Evolutionary conservation across 2,113 vertebrate genomes (phyloP).

Genomic region (Melanocharis versteri): DNA sequence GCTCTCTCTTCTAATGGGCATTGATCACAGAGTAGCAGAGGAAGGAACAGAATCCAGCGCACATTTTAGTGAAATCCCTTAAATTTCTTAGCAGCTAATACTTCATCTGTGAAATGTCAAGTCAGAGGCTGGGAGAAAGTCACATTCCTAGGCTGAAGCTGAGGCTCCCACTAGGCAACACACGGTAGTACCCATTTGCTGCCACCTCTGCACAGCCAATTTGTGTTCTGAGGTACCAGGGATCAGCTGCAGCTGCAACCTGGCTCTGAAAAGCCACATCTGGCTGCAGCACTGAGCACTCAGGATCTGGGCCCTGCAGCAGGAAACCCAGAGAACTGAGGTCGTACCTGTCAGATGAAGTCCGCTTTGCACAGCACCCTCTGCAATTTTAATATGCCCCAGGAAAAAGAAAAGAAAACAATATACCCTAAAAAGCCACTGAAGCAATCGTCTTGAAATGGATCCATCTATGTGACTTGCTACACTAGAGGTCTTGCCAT

Average conservation of each 20-base stretch:
- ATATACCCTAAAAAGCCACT: not conserved
- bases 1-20: not conserved
- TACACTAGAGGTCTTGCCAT: not conserved
- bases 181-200: not conserved
- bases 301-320: not conserved
- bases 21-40: not conserved
- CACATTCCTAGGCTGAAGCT: not conserved
- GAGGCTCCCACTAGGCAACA: not conserved
- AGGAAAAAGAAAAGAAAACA: not conserved
- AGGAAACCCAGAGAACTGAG: not conserved
- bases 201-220: not conserved
- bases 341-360: not conserved
- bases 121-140: not conserved
- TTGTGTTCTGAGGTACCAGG: not conserved
- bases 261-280: not conserved
- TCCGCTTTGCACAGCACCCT: not conserved
- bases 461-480: not conserved
- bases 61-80: not conserved
- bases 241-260: not conserved
- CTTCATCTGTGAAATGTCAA: not conserved
- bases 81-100: not conserved
- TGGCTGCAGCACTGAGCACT: fast-evolving
- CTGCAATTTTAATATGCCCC: not conserved
- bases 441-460: not conserved
- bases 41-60: not conserved